Base-by-base conservation (phyloP, 2,888 invertebrate species). In the Diadegma fenestrale region DNA sequence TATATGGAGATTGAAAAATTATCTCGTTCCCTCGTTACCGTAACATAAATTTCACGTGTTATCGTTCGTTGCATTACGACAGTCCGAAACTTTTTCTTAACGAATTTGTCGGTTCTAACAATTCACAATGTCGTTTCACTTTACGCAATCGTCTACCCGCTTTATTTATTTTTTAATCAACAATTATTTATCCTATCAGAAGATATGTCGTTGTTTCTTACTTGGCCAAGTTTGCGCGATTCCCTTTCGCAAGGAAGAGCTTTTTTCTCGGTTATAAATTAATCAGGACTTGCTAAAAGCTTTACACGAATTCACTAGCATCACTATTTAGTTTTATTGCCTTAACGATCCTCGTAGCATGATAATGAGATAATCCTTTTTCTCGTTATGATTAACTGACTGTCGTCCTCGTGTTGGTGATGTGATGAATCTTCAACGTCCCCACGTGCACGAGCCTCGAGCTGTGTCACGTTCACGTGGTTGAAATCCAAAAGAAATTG, bases 171-270 rank as follows among this genome's bases (percentile, higher is more conserved):
- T n/a, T 64, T 19, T 61, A 22, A 33, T 69, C 19, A n/a, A 45
- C 45, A 58, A 12, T 71, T 43, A 58, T 54, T 58, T 5, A 2
- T 64, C 73, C 48, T 64, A 77, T 72, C 63, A 84, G 37, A 80
- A 51, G 58, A 81, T 86, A 78, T 79, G 69, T 82, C 75, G 79
- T 79, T 84, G 80, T 73, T 48, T 73, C 77, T 80, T 71, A 48
- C 22, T 61, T 76, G 80, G 77, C 80, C 43, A 43, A 84, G 26
- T 77, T 77, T 76, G 26, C 73, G 51, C 58, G 69, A 82, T 76
- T 82, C 45, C 14, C 82, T 37, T 17, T 41, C 22, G 43, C 22
- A 26, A 68, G 19, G 51, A 51, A 19, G 19, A 51, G 19, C 19
- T 51, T 10, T 54, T 54, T 37, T 51, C 19, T 12, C 45, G 48